Base-by-base conservation (phyloP, 2,888 invertebrate genomes). In the Philereme transversata region DNA sequence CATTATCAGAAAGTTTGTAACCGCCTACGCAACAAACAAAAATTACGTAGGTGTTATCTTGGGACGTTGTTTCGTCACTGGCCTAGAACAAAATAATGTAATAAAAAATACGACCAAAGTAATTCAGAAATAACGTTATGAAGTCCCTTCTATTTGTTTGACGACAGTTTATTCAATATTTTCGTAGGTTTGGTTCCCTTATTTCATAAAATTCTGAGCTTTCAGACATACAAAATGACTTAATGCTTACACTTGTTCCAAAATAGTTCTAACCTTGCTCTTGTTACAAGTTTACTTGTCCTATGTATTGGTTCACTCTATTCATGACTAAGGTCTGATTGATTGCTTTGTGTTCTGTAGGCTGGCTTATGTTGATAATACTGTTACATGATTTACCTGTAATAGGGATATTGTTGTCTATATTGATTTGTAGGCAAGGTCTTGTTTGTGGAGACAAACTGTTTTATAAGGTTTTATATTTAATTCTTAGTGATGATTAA, bases 261-360 rank as follows among this genome's bases (percentile, higher is more conserved):
- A 65, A 62, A 38, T 53, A 60, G 11, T 45, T 11, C 11, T 52
- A 45, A 53, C 58, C 56, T 51, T 60, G 55, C 52, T 41, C 36
- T 54, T 49, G 51, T 60, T 52, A 22, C 22, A 22, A 61, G 5
- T 50, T 45, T 49, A 44, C 56, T 56, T 45, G 44, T 49, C 35
- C 22, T 48, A 49, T 54, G 50, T 33, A 56, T 51, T 51, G 22
- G 38, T 57, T 38, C 54, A 9, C 46, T 53, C 46, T 40, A 54
- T 62, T 60, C 52, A 53, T 22, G 22, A 22, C 56, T 50, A 57
- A 35, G 8, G 38, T 46, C 40, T 57, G 60, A 60, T 60, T 57
- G 51, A 57, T 64, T 57, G 40, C 34, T 45, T 58, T 60, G 50
- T 54, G 33, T 49, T 48, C 10, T 40, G 57, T 49, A 38, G 38